Evolutionary conservation across 2,797 vertebrate genomes (phyloP).

Genomic region (Clamator glandarius): DNA sequence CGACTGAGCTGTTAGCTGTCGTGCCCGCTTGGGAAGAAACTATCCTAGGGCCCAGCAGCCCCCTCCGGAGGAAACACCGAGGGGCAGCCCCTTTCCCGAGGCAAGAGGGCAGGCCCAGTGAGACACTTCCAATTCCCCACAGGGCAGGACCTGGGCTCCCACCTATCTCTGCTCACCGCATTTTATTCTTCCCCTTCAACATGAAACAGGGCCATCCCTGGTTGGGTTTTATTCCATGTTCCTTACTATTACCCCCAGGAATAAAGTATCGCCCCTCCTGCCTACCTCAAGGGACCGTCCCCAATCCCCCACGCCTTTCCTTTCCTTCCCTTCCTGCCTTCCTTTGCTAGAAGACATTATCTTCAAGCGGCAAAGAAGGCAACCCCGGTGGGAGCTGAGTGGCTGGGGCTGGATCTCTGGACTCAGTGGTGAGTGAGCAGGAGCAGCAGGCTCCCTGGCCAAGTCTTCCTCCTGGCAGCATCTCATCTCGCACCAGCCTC

Average conservation of each 20-base stretch:
- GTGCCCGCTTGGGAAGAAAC: not conserved
- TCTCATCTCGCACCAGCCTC: not conserved
- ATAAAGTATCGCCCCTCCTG: not conserved
- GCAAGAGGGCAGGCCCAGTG: not conserved
- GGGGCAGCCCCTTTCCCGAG: not conserved
- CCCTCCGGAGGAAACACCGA: not conserved
- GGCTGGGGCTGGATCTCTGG: rapidly evolving
- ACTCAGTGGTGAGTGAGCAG: rapidly evolving
- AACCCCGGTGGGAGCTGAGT: not conserved
- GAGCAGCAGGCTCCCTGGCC: not conserved
- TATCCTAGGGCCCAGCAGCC: not conserved
- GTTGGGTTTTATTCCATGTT: not conserved
- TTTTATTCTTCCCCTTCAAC: not conserved
- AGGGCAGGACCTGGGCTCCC: not conserved
- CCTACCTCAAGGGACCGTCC: not conserved
- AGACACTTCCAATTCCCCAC: not conserved
- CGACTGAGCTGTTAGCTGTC: not conserved
- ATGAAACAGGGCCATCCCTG: not conserved
- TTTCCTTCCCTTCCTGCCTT: not conserved
- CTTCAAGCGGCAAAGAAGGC: not conserved
- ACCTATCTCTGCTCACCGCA: rapidly evolving
- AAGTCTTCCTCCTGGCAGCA: not conserved
- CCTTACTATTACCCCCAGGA: not conserved
- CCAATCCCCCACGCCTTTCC: not conserved
- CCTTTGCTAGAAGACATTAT: not conserved